phyloP scores from a whole-genome alignment of 2,113 vertebrate genomes.

The Passer montanus region DNA sequence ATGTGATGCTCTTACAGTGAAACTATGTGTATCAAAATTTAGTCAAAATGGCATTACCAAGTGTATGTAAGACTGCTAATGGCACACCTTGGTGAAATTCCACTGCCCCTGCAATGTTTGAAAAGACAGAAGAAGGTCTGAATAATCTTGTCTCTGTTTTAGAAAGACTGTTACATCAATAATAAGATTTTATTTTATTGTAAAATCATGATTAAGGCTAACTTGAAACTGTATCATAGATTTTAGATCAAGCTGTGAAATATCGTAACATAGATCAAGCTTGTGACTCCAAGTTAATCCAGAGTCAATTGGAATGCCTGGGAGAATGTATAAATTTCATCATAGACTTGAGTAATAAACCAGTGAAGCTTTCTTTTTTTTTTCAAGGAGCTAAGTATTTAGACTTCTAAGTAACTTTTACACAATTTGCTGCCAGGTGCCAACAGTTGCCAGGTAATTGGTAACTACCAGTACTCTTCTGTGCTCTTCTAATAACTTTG shows the following conservation, averaged over 20 bases:
- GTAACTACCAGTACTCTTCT: background rate
- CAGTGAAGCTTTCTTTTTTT: background rate
- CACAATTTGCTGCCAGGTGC: background rate
- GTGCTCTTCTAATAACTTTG: background rate
- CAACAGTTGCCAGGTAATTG: background rate
- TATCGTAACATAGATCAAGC: background rate
- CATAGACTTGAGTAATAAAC: background rate
- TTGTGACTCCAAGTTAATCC: background rate
- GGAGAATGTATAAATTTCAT: background rate
- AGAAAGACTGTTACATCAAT: background rate
- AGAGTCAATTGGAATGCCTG: background rate
- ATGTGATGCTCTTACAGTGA: background rate
- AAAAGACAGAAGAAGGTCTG: background rate
- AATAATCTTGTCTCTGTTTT: background rate
- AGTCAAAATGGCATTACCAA: background rate
- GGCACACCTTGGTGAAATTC: background rate
- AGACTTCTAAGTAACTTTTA: background rate
- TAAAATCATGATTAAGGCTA: background rate
- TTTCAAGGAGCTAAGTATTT: background rate
- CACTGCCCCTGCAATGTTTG: background rate
- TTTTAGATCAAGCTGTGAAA: background rate
- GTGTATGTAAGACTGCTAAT: background rate
- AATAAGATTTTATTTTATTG: background rate
- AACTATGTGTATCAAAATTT: background rate
- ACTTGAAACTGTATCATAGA: background rate